Conservation (phyloP, 2,797 vertebrate genomes). For the Melanotaenia nigrans region DNA sequence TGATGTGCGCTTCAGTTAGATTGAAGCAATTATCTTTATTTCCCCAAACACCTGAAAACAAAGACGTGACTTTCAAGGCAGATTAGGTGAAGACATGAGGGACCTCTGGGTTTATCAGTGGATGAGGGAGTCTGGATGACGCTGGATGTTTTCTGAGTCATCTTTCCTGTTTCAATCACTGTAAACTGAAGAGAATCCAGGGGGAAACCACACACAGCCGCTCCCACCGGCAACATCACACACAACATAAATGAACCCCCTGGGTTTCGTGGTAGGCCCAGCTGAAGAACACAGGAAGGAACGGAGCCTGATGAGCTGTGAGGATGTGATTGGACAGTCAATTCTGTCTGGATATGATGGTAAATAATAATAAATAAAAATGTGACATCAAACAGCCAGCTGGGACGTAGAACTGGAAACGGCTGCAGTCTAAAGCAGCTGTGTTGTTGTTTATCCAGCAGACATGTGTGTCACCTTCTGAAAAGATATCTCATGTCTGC, state of each 20-base stretch:
- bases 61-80: background rate
- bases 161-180: conserved; percentile 16
- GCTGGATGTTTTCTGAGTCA: background rate
- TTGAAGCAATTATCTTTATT: conserved; percentile 27
- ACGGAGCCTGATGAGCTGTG: conserved; percentile 12
- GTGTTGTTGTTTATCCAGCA: background rate
- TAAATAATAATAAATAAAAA: background rate
- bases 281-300: background rate
- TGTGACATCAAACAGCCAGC: background rate
- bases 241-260: conserved; percentile 28
- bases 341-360: background rate
- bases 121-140: background rate
- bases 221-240: conserved; percentile 34
- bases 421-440: background rate
- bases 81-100: background rate
- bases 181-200: conserved; percentile 22
- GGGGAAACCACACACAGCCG: conserved; percentile 17
- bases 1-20: conserved; percentile 14
- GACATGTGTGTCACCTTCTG: background rate
- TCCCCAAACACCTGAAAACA: conserved; percentile 14
- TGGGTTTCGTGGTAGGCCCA: conserved; percentile 23
- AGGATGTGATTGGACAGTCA: conserved; percentile 2
- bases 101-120: background rate
- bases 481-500: conserved; percentile 1
- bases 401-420: background rate